These are phyloP conservation scores for Cataglyphis rosenhaueri DNA, from an alignment of 2,888 invertebrate genomes.

Conservation along the genomic window DNA sequence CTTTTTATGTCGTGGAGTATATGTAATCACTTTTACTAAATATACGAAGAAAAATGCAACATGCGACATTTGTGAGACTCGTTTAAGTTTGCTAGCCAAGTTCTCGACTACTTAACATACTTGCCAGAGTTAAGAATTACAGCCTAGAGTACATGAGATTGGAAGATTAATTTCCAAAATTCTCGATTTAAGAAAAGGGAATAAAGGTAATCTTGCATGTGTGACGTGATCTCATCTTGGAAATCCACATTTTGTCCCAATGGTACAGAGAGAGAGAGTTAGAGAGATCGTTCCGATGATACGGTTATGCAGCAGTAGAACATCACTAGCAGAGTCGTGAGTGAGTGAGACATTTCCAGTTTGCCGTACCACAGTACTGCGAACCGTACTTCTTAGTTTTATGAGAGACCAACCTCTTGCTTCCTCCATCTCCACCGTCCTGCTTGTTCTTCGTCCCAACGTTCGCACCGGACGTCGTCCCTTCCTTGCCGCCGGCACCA, in stretches of 20 bases:
- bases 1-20: slow-evolving; percentile 21
- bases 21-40: slow-evolving; percentile 49
- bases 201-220: slow-evolving; percentile 83
- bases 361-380: slow-evolving; percentile 77
- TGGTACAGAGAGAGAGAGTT: slow-evolving; percentile 57
- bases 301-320: slow-evolving; percentile 74
- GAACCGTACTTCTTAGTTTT: slow-evolving; percentile 79
- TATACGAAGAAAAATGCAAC: slow-evolving; percentile 41
- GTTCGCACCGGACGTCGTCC: slow-evolving; percentile 83
- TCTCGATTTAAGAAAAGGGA: slow-evolving; percentile 76
- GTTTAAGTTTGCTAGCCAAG: slow-evolving; percentile 84
- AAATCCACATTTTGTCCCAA: slow-evolving; percentile 78
- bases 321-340: slow-evolving; percentile 79
- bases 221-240: slow-evolving; percentile 80
- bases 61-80: slow-evolving; percentile 37
- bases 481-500: slow-evolving; percentile 81
- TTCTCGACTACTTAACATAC: slow-evolving; percentile 83
- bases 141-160: slow-evolving; percentile 72
- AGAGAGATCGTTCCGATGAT: slow-evolving; percentile 70
- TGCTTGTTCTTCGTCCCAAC: slow-evolving; percentile 87
- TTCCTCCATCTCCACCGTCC: slow-evolving; percentile 86
- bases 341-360: slow-evolving; percentile 73
- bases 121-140: slow-evolving; percentile 83
- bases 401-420: slow-evolving; percentile 87
- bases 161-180: slow-evolving; percentile 67